Evolutionary conservation across 2,113 vertebrate species (phyloP).

Genomic region (Mobula hypostoma): DNA sequence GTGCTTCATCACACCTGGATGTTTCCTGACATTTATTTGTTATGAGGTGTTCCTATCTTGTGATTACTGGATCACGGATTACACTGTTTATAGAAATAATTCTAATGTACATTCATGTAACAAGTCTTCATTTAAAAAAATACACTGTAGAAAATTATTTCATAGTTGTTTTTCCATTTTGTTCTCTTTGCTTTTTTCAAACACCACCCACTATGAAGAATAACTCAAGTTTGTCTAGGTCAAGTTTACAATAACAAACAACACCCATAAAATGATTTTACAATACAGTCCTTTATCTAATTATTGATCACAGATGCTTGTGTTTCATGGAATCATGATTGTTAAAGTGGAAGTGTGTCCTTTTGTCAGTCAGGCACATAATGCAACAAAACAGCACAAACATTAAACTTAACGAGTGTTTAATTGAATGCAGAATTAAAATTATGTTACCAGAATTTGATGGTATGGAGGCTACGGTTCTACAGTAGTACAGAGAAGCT

Average conservation of each 20-base stretch:
- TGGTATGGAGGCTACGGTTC: no score
- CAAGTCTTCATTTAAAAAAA: slow-evolving; percentile 20
- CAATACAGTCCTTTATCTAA: not conserved
- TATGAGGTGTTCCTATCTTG: not conserved
- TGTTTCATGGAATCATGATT: not conserved
- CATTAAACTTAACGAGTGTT: not conserved
- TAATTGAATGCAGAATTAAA: not conserved
- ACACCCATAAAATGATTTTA: not conserved
- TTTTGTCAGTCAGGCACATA: not conserved
- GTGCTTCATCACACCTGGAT: not conserved
- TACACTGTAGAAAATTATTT: not conserved
- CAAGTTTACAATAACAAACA: slow-evolving; percentile 15
- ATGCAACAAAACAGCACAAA: not conserved
- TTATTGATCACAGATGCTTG: not conserved
- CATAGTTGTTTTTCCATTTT: not conserved
- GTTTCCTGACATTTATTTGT: slow-evolving; percentile 17
- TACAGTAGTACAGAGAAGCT: no score
- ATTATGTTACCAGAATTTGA: not conserved
- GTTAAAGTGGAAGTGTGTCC: not conserved
- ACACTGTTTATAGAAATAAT: slow-evolving; percentile 20
- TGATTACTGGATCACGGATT: slow-evolving; percentile 26
- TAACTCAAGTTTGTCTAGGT: slow-evolving; percentile 22
- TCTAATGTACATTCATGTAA: slow-evolving; percentile 22
- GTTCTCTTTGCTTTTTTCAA: not conserved
- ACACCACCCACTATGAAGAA: not conserved